A percentile compares a stretch with the other conserved stretches of the same genome.
Conservation (phyloP, 1,140 invertebrate species). For the Bradynema listronoti region DNA sequence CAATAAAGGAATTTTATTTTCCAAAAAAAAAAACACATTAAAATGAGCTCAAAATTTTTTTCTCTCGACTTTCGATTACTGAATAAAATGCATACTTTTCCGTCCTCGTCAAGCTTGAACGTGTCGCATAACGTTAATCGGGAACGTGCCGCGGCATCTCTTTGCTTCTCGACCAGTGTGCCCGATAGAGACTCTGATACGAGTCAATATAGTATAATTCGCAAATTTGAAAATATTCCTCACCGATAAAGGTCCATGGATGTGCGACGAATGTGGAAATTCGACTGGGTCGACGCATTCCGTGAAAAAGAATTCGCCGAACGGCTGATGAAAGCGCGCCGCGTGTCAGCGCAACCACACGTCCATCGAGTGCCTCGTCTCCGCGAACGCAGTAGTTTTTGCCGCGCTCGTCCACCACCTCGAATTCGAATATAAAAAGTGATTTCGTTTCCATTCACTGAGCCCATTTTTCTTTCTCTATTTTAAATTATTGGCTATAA, state of each 20-base stretch:
- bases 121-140: conserved; percentile 93
- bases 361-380: conserved; percentile 90
- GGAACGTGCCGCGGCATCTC: conserved; percentile 94
- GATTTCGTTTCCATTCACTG: background rate
- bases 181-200: conserved; percentile 67
- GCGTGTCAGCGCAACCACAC: conserved; percentile 87
- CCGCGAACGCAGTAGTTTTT: conserved; percentile 87
- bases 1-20: no score
- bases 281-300: conserved; percentile 75
- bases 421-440: conserved; percentile 4
- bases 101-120: conserved; percentile 92
- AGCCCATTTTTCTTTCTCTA: background rate
- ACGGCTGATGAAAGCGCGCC: conserved; percentile 82
- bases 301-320: conserved; percentile 89
- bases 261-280: conserved; percentile 79
- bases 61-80: background rate
- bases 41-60: conserved; percentile 2
- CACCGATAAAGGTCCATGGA: conserved; percentile 96
- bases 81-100: no score
- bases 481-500: background rate
- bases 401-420: conserved; percentile 89
- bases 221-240: background rate
- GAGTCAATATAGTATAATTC: background rate
- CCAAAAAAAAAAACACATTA: conserved; percentile 19
- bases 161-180: conserved; percentile 91